These are phyloP conservation scores for Melierax canorus DNA, from an alignment of 2,113 vertebrate genomes.

Conservation along the genomic window DNA sequence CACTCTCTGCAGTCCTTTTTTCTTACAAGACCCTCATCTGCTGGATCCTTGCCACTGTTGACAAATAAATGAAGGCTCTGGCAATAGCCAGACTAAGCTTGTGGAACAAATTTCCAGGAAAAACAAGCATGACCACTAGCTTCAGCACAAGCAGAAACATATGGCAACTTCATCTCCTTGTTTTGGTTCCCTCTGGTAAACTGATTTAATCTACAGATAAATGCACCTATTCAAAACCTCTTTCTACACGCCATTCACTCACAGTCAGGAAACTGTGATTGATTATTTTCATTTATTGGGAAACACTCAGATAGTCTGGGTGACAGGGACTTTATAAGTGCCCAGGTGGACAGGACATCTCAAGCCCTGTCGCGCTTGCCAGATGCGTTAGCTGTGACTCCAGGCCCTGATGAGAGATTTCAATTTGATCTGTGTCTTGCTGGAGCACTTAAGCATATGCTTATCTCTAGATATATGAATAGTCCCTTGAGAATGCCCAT, in stretches of 20 bases:
- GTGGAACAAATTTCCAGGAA: slow-evolving; percentile 45
- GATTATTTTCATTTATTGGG: slow-evolving; percentile 25
- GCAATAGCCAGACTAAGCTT: not conserved
- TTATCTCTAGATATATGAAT: slow-evolving; percentile 43
- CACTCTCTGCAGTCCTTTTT: not conserved
- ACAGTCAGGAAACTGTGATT: not conserved
- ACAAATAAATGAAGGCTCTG: slow-evolving; percentile 36
- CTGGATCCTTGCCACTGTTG: not conserved
- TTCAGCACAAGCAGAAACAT: slow-evolving; percentile 35
- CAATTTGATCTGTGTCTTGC: slow-evolving; percentile 11
- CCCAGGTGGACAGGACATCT: slow-evolving; percentile 2
- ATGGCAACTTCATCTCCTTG: slow-evolving; percentile 17
- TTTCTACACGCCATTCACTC: not conserved
- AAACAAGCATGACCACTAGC: slow-evolving; percentile 13
- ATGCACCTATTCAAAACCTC: not conserved
- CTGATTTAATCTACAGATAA: slow-evolving; percentile 8
- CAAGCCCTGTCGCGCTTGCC: rapidly evolving
- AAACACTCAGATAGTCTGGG: not conserved
- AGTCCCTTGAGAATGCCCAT: slow-evolving; percentile 25
- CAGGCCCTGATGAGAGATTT: not conserved
- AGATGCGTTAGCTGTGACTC: not conserved
- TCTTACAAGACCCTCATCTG: not conserved
- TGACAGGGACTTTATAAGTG: rapidly evolving
- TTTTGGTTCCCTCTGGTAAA: slow-evolving; percentile 1
- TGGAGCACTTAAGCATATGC: slow-evolving; percentile 33